phyloP scores from a whole-genome alignment of 2,888 invertebrate genomes.

The Isotomurus palustris region DNA sequence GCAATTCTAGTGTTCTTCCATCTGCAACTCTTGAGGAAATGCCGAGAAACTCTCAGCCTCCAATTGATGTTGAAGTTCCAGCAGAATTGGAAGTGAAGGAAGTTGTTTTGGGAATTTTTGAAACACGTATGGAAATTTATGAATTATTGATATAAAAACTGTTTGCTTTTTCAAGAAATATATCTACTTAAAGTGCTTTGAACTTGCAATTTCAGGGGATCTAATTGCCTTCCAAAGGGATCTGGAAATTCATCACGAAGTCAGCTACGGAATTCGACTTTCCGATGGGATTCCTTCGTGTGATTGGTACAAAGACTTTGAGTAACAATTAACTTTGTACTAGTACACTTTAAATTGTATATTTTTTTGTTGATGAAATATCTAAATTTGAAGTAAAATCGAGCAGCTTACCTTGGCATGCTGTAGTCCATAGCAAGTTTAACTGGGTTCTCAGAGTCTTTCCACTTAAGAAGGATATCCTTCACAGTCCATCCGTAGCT shows the following conservation, averaged over 20 bases:
- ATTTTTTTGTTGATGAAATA: too few species aligned
- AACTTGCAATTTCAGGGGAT: conserved; percentile 2
- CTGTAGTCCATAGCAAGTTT: conserved; percentile 27
- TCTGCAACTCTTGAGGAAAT: too few species aligned
- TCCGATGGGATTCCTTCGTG: conserved; percentile 15
- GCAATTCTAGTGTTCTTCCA: too few species aligned
- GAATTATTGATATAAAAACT: conserved; percentile 8
- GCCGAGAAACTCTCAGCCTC: too few species aligned
- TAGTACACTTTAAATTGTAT: too few species aligned
- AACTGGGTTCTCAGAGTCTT: conserved; percentile 8
- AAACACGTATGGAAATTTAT: too few species aligned
- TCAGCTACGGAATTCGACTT: conserved; percentile 7
- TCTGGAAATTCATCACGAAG: conserved; percentile 17
- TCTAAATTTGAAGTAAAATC: too few species aligned
- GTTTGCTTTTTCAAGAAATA: not conserved
- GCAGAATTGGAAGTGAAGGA: too few species aligned
- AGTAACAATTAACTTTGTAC: too few species aligned
- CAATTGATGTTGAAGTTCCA: too few species aligned
- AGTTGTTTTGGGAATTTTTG: too few species aligned
- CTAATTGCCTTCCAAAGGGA: conserved; percentile 11
- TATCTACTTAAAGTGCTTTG: not conserved
- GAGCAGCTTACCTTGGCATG: conserved; percentile 30
- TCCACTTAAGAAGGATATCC: conserved; percentile 33
- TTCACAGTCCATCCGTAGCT: conserved; percentile 32
- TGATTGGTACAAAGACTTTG: conserved; percentile 14